Evolutionary conservation across 2,113 vertebrate species (phyloP).

Genomic region (Rhipidura dahli): DNA sequence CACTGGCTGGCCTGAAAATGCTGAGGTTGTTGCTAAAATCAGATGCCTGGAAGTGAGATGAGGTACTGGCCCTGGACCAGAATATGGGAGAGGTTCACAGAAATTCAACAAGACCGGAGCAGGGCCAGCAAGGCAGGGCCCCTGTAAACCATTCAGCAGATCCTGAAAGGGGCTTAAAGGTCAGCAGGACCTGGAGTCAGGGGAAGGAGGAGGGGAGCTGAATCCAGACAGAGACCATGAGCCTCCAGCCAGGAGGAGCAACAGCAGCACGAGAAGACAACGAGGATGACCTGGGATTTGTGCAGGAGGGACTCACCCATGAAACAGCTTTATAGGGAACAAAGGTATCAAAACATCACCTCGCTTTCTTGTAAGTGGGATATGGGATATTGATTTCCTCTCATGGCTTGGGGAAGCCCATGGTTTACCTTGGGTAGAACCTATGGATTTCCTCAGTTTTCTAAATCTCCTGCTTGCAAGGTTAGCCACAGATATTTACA

Average conservation of each 20-base stretch:
- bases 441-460: constrained; percentile 32
- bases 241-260: background rate
- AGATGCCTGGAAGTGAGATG: background rate
- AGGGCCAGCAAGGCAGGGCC: background rate
- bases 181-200: background rate
- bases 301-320: background rate
- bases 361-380: background rate
- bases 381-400: constrained; percentile 21
- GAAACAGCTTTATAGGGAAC: background rate
- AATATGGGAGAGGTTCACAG: background rate
- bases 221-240: background rate
- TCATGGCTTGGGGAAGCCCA: background rate
- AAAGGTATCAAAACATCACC: background rate
- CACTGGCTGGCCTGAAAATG: background rate
- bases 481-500: constrained; percentile 13
- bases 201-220: background rate
- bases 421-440: background rate
- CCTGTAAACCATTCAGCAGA: background rate
- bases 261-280: background rate
- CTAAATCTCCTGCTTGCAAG: constrained; percentile 34
- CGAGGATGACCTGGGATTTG: background rate
- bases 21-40: constrained; percentile 2
- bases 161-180: background rate
- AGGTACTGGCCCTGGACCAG: background rate
- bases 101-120: background rate